Base-by-base conservation (phyloP, 2,797 vertebrate species). In the Hypotaenidia okinawae region DNA sequence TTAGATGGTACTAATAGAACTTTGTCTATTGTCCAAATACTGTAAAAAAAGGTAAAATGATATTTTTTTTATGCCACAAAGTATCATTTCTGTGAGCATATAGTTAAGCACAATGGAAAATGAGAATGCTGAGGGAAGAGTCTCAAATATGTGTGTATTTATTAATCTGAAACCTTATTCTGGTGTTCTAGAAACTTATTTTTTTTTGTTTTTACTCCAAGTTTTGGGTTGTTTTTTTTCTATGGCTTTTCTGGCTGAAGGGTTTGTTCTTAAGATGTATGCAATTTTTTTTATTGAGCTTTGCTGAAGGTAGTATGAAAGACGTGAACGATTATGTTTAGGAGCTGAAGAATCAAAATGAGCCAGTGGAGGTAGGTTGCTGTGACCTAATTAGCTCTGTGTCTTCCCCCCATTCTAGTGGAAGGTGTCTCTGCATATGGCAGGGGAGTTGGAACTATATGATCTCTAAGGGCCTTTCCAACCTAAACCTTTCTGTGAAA, bases 11-110 rank as follows among this genome's bases (percentile, higher is more conserved):
- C 74, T 90, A 82, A 28, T 9, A 21, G 17, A 63, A 63, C 86
- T 94, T 96, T 95, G 25, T 96, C 76, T 90, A 11, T 85, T 96
- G 32, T 80, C 41, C 77, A 91, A 96, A 87, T n/a, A 93, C 55
- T 87, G 75, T 89, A n/a, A 52, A 80, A 93, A 45, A 33, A 91
- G 69, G 72, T 90, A 89, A 96, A 91, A 13, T 67, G 64, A 77
- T 93, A 66, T 54, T 72, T 45, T 43, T 43, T 43, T 84, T 92
- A 18, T 93, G 66, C 87, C n/a, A 85, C 73, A 33, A 69, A 79
- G 49, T 84, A 33, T 78, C 11, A 35, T 67, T 87, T 96, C 61
- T 95, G 52, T 86, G 69, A 94, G 39, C 33, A 61, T 11, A 19
- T 43, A 45, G 9, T 82, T 73, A 58, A 11, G 80, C 61, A 81